Conservation (phyloP, 2,113 vertebrate genomes). For the Reinhardtius hippoglossoides region DNA sequence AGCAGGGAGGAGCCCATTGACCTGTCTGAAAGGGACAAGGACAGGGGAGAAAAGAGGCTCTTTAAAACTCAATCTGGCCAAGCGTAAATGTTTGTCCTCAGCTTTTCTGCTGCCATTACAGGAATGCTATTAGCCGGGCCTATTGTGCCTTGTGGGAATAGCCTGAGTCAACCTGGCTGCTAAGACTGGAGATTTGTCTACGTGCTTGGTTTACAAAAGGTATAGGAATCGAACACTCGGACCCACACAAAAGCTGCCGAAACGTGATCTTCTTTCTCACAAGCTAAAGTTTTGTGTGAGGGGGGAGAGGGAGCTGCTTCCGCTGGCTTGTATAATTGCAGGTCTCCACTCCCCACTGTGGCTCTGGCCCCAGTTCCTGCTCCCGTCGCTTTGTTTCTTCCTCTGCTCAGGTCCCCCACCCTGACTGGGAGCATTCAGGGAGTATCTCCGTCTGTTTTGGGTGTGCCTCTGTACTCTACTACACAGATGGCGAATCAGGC, state of each 20-base stretch:
- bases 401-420: slow-evolving; percentile 49
- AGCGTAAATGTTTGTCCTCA: slow-evolving; percentile 66
- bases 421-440: slow-evolving; percentile 56
- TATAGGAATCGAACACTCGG: slow-evolving; percentile 68
- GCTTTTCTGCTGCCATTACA: slow-evolving; percentile 54
- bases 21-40: slow-evolving; percentile 58
- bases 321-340: slow-evolving; percentile 63
- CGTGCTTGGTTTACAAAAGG: slow-evolving; percentile 56
- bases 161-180: slow-evolving; percentile 54
- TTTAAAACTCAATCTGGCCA: slow-evolving; percentile 62
- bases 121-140: slow-evolving; percentile 56
- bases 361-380: slow-evolving; percentile 56
- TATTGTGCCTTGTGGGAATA: slow-evolving; percentile 68
- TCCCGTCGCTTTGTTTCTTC: slow-evolving; percentile 72
- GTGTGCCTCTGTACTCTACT: slow-evolving; percentile 55
- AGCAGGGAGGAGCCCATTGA: slow-evolving; percentile 59
- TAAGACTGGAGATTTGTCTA: slow-evolving; percentile 64
- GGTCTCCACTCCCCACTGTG: slow-evolving; percentile 53
- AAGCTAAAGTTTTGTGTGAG: slow-evolving; percentile 54
- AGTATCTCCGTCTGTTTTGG: slow-evolving; percentile 75
- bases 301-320: slow-evolving; percentile 54
- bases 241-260: slow-evolving; percentile 59
- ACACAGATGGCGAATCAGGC: slow-evolving; percentile 68
- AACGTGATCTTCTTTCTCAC: slow-evolving; percentile 71
- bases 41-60: slow-evolving; percentile 45